These are phyloP conservation scores for Astreopora myriophthalma DNA, from an alignment of 64 coral and sea anemone species.

Conservation along the genomic window DNA sequence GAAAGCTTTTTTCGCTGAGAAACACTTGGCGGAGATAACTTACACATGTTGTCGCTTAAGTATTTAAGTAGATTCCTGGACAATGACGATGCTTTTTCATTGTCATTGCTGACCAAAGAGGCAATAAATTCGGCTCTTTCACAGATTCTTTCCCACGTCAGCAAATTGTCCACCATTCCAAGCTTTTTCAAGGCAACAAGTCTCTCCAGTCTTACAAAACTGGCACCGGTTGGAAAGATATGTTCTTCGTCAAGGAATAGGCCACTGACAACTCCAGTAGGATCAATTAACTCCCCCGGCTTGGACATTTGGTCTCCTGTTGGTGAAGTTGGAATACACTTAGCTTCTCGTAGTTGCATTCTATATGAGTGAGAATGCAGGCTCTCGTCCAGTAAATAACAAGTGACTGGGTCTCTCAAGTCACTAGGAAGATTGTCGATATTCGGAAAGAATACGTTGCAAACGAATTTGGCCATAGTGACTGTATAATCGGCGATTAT, in stretches of 20 bases:
- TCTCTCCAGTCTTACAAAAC: constrained; percentile 72
- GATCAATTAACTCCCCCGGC: constrained; percentile 78
- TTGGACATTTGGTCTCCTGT: constrained; percentile 58
- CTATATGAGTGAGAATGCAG: constrained; percentile 38
- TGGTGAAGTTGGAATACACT: constrained; percentile 82
- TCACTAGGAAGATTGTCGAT: constrained; percentile 46
- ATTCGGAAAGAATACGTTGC: constrained; percentile 74
- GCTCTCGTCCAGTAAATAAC: constrained; percentile 75
- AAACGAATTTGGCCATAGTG: constrained; percentile 81
- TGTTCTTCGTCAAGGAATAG: constrained; percentile 81
- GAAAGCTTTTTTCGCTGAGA: constrained; percentile 56
- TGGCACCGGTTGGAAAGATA: constrained; percentile 78
- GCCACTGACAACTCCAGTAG: constrained; percentile 61
- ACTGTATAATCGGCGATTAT: constrained; percentile 63
- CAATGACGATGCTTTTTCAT: constrained; percentile 66
- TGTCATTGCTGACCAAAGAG: constrained; percentile 45
- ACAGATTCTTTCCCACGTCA: constrained; percentile 85
- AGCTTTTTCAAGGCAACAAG: constrained; percentile 82
- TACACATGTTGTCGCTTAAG: constrained; percentile 69
- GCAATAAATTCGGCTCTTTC: constrained; percentile 72
- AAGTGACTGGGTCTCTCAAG: constrained; percentile 78
- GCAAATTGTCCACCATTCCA: constrained; percentile 80
- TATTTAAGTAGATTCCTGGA: constrained; percentile 73
- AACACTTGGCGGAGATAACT: constrained; percentile 57
- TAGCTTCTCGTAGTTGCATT: constrained; percentile 27